Percentiles rank a stretch among this genome's conserved stretches.
These are phyloP conservation scores for Pao palembangensis DNA, from an alignment of 2,113 vertebrate species.

Conservation along the genomic window DNA sequence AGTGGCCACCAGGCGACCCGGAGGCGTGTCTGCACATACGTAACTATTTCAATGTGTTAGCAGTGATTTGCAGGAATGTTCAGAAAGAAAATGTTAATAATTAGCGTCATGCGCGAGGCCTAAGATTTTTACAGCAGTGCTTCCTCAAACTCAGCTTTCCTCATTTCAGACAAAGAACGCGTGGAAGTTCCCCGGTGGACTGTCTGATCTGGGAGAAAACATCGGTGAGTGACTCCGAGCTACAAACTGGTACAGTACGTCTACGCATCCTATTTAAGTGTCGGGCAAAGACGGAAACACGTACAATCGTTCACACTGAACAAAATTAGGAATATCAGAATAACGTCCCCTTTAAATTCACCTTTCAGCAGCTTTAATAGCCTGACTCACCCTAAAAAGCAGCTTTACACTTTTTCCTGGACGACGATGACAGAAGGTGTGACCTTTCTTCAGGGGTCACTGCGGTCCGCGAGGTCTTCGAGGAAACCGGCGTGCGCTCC, in stretches of 20 bases:
- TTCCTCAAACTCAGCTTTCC: constrained; percentile 10
- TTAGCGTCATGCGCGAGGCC: too few species aligned
- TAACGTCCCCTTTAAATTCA: constrained; percentile 19
- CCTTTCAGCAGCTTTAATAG: constrained; percentile 59
- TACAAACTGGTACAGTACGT: constrained; percentile 39
- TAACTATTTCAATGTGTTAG: too few species aligned
- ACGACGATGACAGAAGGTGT: not conserved
- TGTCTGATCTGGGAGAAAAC: constrained; percentile 90
- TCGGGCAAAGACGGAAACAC: constrained; percentile 4
- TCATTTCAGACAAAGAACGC: constrained; percentile 80
- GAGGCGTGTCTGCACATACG: too few species aligned
- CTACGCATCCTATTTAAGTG: not conserved
- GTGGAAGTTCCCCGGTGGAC: constrained; percentile 95
- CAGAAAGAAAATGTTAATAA: not conserved
- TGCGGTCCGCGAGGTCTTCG: constrained; percentile 90
- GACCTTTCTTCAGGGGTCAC: constrained; percentile 76
- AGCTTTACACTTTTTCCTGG: constrained; percentile 32
- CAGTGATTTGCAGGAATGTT: not conserved
- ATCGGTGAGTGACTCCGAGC: constrained; percentile 79
- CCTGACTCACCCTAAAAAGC: constrained; percentile 34
- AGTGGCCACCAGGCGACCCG: too few species aligned
- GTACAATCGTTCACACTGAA: constrained; percentile 52
- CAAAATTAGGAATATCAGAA: constrained; percentile 26
- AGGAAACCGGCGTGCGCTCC: constrained; percentile 89
- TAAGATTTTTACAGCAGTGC: constrained; percentile 44